These are phyloP conservation scores for Acanthosepion esculentum DNA, from an alignment of 2,888 invertebrate species.

Conservation along the genomic window DNA sequence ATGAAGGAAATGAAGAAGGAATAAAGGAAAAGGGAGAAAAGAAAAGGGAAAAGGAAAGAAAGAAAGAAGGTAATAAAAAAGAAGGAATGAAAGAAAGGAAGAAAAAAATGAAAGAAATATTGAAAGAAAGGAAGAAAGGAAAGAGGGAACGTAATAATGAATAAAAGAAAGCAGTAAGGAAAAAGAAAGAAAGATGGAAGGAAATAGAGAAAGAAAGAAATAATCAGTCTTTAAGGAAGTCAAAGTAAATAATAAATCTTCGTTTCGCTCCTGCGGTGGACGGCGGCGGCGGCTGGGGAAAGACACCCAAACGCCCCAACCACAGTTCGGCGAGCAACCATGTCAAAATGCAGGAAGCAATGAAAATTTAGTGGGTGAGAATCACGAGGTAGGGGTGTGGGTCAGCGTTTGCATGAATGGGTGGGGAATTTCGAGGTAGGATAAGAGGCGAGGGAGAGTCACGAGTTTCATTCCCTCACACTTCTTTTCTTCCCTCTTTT, in stretches of 20 bases:
- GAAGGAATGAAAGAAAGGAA: neutral
- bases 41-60: neutral
- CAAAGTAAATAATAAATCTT: neutral
- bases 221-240: neutral
- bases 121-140: too few relatives aligned
- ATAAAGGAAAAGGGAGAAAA: neutral
- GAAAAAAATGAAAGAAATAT: too few relatives aligned
- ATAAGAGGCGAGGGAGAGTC: neutral
- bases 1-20: neutral
- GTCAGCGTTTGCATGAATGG: neutral
- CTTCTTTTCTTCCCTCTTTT: neutral
- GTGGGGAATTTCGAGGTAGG: neutral
- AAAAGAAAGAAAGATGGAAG: neutral
- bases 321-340: neutral
- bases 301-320: too few relatives aligned
- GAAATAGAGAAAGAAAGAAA: neutral
- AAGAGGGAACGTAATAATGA: neutral
- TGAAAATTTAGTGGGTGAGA: constrained; percentile 20
- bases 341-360: constrained; percentile 33
- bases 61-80: neutral
- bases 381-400: neutral
- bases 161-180: neutral
- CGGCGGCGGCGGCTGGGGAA: neutral
- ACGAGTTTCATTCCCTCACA: neutral
- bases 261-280: neutral